Evolutionary conservation across 2,888 invertebrate genomes (phyloP), one percentile per base, ranked within the genome.

Genomic region (Agonopterix alstromeriana): DNA sequence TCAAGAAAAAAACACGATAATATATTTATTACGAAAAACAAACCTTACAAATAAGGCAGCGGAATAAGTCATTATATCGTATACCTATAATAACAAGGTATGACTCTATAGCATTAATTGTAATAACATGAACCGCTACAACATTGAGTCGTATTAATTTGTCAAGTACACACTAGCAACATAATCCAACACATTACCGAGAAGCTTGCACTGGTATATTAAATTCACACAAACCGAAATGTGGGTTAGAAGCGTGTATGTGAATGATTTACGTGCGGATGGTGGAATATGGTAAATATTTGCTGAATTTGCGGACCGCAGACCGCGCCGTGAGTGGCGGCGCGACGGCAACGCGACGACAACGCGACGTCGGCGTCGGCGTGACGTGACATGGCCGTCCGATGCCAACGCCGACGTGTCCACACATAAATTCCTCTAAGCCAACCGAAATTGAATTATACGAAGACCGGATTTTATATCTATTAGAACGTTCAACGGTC

Each of bases 391-490:
- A 56, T 36, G 55, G 48, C 53, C 51, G 52, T 14, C 38, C 38
- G n/a, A 9, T 8, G 11, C 43, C 43, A 17, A 10, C 36, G 36
- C 53, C 62, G 56, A 64, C 73, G 73, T 70, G 73, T 58, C 66
- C 73, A 64, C 72, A 74, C 78, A 78, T 79, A 79, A 77, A 78
- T 76, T 68, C 42, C 45, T 45, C 42, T 40, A 54, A 57, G 50
- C 62, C 59, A 49, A 69, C 68, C 67, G 67, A 79, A 84, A 85
- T 84, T 82, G 82, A 84, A 84, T 85, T 50, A 48, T 50, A 47
- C 84, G 67, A 72, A 79, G 66, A 61, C 71, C 72, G 81, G 82
- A 80, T 86, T 85, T 84, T 84, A 83, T 83, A 86, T 84, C 81
- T 85, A 83, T 84, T 82, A 81, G 77, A 77, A 76, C 78, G 75